These are phyloP conservation scores for Vanacampus margaritifer DNA, from an alignment of 2,113 vertebrate species.

Conservation along the genomic window DNA sequence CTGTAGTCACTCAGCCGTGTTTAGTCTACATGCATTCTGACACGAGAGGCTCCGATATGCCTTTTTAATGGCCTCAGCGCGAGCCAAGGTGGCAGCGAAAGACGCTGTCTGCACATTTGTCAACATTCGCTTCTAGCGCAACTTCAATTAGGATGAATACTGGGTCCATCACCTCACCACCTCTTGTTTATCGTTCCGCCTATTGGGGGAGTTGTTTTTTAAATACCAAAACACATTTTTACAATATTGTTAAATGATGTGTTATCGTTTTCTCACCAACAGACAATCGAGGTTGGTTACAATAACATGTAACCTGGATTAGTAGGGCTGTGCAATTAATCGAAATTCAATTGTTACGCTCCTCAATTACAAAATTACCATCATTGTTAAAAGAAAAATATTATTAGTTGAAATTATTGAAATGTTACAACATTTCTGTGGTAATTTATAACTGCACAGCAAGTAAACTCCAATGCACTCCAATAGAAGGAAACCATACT, in stretches of 20 bases:
- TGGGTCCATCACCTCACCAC: background rate
- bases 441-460: too few species aligned
- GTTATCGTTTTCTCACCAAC: background rate
- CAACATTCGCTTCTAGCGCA: slow-evolving; percentile 19
- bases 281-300: background rate
- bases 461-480: too few species aligned
- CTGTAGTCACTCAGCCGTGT: slow-evolving; percentile 72
- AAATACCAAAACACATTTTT: background rate
- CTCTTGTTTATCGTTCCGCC: background rate
- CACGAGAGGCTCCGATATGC: slow-evolving; percentile 59
- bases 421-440: too few species aligned
- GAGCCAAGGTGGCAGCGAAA: slow-evolving; percentile 25
- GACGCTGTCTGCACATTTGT: slow-evolving; percentile 17
- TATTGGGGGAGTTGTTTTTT: background rate
- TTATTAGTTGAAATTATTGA: too few species aligned
- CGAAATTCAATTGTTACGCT: too few species aligned
- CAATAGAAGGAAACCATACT: too few species aligned
- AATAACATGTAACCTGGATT: background rate
- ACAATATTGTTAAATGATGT: background rate
- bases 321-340: too few species aligned
- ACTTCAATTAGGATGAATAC: background rate
- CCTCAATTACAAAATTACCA: too few species aligned
- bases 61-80: slow-evolving; percentile 45
- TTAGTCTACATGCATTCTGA: slow-evolving; percentile 70
- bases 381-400: too few species aligned